phyloP scores from a whole-genome alignment of 2,797 vertebrate species.

The Onychomys arenicola region DNA sequence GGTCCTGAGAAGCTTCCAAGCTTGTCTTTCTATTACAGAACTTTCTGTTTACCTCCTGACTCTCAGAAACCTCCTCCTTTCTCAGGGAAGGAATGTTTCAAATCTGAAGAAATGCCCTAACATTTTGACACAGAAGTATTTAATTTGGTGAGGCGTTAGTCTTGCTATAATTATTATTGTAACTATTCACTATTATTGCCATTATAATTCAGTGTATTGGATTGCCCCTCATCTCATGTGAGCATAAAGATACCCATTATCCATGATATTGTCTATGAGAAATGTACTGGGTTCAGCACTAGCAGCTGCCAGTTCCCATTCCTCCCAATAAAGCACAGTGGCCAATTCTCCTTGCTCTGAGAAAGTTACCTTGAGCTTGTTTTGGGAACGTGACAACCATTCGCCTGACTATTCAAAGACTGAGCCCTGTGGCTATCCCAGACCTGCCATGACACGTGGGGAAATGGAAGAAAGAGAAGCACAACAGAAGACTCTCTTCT shows the following conservation, averaged over 20 bases:
- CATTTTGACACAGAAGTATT: not conserved
- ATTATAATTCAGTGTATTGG: not conserved
- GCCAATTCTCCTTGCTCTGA: not conserved
- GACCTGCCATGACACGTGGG: constrained; percentile 29
- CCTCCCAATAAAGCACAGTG: not conserved
- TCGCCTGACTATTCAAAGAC: constrained; percentile 65
- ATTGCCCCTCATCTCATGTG: not conserved
- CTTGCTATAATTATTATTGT: not conserved
- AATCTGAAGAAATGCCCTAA: not conserved
- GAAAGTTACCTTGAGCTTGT: not conserved
- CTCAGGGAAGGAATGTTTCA: not conserved
- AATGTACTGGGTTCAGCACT: not conserved
- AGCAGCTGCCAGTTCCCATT: not conserved
- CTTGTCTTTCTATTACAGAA: not conserved
- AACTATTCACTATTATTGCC: not conserved
- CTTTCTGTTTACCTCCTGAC: not conserved
- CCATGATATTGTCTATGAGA: not conserved
- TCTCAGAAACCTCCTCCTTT: not conserved
- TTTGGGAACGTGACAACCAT: constrained; percentile 17
- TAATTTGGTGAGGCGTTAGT: not conserved
- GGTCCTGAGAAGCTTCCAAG: not conserved
- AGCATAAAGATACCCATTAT: not conserved
- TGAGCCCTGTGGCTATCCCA: constrained; percentile 47
- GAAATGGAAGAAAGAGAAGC: constrained; percentile 65
- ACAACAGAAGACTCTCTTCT: constrained; percentile 56